phyloP scores from a whole-genome alignment of 2,797 vertebrate genomes.

The Rousettus madagascariensis region DNA sequence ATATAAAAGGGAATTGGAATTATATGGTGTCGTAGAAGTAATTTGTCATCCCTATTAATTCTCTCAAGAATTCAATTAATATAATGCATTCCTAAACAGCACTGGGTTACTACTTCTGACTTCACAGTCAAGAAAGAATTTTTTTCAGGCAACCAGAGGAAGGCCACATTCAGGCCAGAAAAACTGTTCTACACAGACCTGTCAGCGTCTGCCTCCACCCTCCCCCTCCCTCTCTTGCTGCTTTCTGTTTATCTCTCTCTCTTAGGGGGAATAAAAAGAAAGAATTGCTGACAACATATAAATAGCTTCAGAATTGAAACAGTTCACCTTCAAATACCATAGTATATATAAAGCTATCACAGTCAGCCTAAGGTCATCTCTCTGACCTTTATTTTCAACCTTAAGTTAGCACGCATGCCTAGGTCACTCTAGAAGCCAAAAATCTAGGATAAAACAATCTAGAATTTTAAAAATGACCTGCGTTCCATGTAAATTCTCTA shows the following conservation, averaged over 20 bases:
- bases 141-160: neutral
- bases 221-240: neutral
- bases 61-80: neutral
- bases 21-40: neutral
- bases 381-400: neutral
- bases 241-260: neutral
- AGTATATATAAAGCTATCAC: neutral
- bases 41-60: neutral
- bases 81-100: neutral
- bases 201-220: too few relatives aligned
- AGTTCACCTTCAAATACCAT: neutral
- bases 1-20: neutral
- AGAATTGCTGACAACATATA: neutral
- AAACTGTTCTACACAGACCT: neutral
- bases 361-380: neutral
- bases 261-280: neutral
- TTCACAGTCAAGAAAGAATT: neutral
- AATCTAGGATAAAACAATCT: neutral
- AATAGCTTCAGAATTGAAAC: neutral
- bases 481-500: neutral
- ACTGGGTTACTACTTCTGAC: slow-evolving; percentile 2
- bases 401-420: neutral
- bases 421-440: neutral
- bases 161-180: neutral
- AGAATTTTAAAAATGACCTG: neutral